These are phyloP conservation scores for Notothenia rossii DNA, from an alignment of 2,113 vertebrate species.

Conservation along the genomic window DNA sequence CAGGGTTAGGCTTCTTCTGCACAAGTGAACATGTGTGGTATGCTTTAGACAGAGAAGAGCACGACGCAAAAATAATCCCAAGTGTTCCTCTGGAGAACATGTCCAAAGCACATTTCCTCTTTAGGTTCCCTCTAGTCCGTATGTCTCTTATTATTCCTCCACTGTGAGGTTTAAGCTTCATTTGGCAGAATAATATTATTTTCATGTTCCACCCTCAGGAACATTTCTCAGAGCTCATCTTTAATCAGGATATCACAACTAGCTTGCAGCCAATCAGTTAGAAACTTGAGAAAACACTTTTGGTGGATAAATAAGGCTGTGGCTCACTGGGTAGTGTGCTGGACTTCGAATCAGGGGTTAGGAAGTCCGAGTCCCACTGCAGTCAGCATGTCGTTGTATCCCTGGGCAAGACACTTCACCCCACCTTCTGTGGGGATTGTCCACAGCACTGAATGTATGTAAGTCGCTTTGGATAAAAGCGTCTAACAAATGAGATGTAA, in stretches of 20 bases:
- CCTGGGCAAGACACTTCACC: too few species aligned
- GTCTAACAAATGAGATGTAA: too few species aligned
- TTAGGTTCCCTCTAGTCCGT: neutral
- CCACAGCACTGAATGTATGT: too few species aligned
- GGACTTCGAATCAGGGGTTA: too few species aligned
- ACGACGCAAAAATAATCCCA: neutral
- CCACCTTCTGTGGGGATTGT: too few species aligned
- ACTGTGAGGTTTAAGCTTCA: neutral
- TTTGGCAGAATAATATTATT: too few species aligned
- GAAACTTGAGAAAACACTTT: neutral
- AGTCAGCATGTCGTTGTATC: too few species aligned
- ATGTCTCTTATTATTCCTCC: neutral
- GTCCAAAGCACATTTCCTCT: neutral
- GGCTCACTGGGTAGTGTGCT: too few species aligned
- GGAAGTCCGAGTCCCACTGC: too few species aligned
- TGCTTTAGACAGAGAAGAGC: neutral
- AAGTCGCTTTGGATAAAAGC: too few species aligned
- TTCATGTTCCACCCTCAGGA: too few species aligned
- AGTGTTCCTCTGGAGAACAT: neutral
- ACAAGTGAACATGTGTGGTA: neutral
- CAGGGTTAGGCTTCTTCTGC: neutral
- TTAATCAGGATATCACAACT: neutral
- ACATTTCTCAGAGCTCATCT: neutral
- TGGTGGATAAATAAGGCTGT: too few species aligned
- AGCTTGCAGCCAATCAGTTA: neutral